These are phyloP conservation scores for Protonemura montana DNA, from an alignment of 2,888 invertebrate genomes.

Conservation along the genomic window DNA sequence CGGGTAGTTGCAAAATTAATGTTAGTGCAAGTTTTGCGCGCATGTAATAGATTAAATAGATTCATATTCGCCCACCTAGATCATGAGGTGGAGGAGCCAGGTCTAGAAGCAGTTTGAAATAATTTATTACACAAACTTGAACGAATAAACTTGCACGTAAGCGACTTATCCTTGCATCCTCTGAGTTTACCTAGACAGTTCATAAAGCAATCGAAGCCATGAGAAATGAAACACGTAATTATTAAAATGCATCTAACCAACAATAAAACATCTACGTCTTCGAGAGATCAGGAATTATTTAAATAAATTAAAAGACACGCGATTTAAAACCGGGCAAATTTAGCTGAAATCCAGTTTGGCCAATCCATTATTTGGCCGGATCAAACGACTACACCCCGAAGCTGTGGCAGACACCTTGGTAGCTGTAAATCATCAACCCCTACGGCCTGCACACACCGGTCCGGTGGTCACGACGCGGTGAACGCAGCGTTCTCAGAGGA, in stretches of 20 bases:
- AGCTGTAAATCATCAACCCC: not conserved
- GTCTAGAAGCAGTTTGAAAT: not conserved
- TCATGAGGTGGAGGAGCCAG: not conserved
- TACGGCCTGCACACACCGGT: not conserved
- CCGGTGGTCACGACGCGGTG: not conserved
- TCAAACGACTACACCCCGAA: not conserved
- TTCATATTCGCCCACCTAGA: not conserved
- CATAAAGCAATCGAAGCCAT: not conserved
- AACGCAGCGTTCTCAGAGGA: not conserved
- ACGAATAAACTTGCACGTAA: not conserved
- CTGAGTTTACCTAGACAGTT: not conserved
- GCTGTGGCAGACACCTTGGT: not conserved
- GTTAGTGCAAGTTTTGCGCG: not conserved
- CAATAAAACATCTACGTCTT: constrained; percentile 9
- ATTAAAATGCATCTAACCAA: not conserved
- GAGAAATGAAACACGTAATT: not conserved
- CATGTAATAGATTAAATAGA: not conserved
- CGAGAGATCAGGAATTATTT: not conserved
- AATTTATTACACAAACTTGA: not conserved
- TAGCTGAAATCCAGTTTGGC: not conserved
- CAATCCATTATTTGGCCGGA: not conserved
- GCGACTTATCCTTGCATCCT: not conserved
- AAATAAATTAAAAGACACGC: not conserved
- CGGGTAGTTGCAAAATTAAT: not conserved
- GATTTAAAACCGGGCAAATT: not conserved